Evolutionary conservation across 2,113 vertebrate species (phyloP).

Genomic region (Melanocharis versteri): DNA sequence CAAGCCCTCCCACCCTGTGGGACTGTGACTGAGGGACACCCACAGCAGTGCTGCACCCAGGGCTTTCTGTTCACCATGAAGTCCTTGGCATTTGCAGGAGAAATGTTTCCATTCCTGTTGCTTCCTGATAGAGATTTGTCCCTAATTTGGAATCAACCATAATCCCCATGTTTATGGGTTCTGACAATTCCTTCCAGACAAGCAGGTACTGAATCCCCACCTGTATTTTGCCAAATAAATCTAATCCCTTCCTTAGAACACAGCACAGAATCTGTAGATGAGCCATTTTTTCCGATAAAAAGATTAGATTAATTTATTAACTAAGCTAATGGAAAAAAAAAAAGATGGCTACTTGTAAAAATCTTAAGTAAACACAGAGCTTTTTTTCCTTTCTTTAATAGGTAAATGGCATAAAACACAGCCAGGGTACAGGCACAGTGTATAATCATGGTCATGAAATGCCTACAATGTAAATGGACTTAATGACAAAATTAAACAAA

Average conservation of each 20-base stretch:
- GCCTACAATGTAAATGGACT: neutral
- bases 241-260: neutral
- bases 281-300: neutral
- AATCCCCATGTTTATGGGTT: neutral
- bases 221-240: neutral
- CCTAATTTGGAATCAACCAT: neutral
- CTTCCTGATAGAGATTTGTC: neutral
- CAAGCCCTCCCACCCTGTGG: neutral
- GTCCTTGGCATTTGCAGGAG: constrained; percentile 5
- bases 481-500: constrained; percentile 23
- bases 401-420: neutral
- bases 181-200: neutral
- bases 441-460: neutral
- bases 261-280: neutral
- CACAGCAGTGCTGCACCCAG: neutral
- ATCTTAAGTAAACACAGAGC: neutral
- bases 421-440: neutral
- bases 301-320: neutral
- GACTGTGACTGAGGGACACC: neutral
- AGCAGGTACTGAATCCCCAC: neutral
- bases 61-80: neutral
- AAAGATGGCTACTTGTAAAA: neutral
- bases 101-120: neutral
- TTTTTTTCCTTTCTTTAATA: neutral
- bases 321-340: neutral